phyloP scores from a whole-genome alignment of 2,797 vertebrate genomes.

The Champsocephalus gunnari region DNA sequence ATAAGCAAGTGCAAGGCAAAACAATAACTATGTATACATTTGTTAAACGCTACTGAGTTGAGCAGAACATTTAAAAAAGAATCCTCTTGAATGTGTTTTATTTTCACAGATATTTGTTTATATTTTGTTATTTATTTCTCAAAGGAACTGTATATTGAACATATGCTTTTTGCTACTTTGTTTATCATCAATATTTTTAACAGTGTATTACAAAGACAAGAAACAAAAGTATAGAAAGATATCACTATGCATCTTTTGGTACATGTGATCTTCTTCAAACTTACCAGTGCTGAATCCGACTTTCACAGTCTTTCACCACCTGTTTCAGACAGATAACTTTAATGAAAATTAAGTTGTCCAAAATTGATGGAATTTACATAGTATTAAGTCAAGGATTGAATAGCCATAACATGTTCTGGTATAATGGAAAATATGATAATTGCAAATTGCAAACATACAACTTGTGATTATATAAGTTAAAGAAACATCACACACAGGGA shows the following conservation, averaged over 20 bases:
- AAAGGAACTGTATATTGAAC: background rate
- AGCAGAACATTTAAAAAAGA: too few relatives aligned
- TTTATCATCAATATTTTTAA: background rate
- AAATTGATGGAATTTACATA: conserved; percentile 6
- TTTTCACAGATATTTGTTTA: too few relatives aligned
- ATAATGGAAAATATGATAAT: background rate
- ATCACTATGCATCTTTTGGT: background rate
- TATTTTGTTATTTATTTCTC: too few relatives aligned
- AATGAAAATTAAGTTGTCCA: conserved; percentile 26
- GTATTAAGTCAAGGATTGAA: background rate
- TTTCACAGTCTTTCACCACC: conserved; percentile 85
- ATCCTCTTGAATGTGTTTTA: too few relatives aligned
- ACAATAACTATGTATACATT: too few relatives aligned
- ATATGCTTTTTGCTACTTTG: background rate
- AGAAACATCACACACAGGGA: background rate
- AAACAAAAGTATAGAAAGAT: background rate
- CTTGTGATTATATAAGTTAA: background rate
- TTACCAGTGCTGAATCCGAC: conserved; percentile 85
- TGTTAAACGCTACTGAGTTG: too few relatives aligned
- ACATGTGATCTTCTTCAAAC: conserved; percentile 31
- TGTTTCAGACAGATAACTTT: conserved; percentile 73
- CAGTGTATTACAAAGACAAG: background rate
- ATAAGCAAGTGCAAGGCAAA: background rate
- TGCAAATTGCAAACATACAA: background rate
- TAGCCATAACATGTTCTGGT: background rate